Evolutionary conservation across 2,113 vertebrate species (phyloP).

Genomic region (Tetrax tetrax): DNA sequence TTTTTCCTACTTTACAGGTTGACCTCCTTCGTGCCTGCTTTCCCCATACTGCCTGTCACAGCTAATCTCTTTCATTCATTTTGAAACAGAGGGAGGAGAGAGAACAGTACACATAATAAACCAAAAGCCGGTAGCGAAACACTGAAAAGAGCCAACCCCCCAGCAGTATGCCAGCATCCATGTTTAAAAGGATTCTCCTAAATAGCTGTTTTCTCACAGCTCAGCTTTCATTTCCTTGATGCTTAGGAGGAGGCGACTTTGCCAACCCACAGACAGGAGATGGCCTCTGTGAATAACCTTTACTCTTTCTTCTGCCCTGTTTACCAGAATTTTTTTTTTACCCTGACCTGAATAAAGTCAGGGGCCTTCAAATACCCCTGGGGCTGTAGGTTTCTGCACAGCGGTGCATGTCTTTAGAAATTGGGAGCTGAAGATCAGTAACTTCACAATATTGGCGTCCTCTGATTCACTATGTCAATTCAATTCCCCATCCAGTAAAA

Average conservation of each 20-base stretch:
- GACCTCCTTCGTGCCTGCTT: accelerated
- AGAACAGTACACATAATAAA: not conserved
- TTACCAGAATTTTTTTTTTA: not conserved
- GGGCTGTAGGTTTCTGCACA: not conserved
- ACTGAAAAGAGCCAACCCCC: not conserved
- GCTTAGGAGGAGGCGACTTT: not conserved
- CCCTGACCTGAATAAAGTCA: not conserved
- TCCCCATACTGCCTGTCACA: not conserved
- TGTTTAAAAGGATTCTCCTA: not conserved
- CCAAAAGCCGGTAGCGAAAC: not conserved
- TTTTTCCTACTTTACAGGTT: not conserved
- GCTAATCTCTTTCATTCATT: not conserved
- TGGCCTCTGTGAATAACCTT: not conserved
- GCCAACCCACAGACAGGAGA: not conserved
- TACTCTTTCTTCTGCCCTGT: not conserved
- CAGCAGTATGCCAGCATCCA: not conserved
- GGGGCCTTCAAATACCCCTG: not conserved
- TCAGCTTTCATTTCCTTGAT: not conserved
- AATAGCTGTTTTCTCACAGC: not conserved
- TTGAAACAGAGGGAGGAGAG: not conserved
- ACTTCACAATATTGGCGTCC: not conserved
- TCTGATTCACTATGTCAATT: not conserved
- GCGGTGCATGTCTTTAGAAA: not conserved
- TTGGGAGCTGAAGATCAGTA: not conserved
- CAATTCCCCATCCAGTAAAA: not conserved